Percentiles rank a stretch among this genome's conserved stretches.
phyloP scores from a whole-genome alignment of 2,888 invertebrate genomes.

The Physocephala rufipes region DNA sequence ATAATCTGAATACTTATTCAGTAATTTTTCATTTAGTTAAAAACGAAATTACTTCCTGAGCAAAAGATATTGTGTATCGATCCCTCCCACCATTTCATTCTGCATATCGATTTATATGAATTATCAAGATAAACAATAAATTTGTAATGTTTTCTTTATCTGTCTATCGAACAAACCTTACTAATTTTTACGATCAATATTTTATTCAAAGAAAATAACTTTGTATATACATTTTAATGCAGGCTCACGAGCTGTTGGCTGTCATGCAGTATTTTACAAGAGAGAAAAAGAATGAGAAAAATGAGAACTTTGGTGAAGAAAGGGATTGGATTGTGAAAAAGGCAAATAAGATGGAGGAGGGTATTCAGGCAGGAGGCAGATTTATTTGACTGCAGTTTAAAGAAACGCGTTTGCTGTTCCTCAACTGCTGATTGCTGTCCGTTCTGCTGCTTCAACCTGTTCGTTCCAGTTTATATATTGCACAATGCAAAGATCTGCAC shows the following conservation, averaged over 20 bases:
- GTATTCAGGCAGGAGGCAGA: conserved; percentile 38
- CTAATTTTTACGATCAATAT: neutral
- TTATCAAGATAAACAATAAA: too few species aligned
- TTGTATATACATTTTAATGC: conserved; percentile 53
- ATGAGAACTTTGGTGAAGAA: conserved; percentile 41
- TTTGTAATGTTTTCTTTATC: too few species aligned
- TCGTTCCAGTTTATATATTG: conserved; percentile 42
- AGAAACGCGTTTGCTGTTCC: conserved; percentile 26
- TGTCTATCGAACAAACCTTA: neutral
- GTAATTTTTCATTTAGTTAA: too few species aligned
- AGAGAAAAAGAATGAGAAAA: too few species aligned
- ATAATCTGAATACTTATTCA: too few species aligned
- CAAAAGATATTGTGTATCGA: too few species aligned
- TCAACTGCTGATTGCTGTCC: conserved; percentile 41
- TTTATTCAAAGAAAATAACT: conserved; percentile 26
- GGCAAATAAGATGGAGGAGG: conserved; percentile 37
- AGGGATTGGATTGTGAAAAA: conserved; percentile 34
- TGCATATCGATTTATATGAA: too few species aligned
- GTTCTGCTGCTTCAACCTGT: conserved; percentile 47
- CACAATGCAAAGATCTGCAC: conserved; percentile 32
- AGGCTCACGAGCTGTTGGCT: conserved; percentile 54
- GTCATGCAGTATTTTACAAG: conserved; percentile 46
- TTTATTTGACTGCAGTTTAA: conserved; percentile 31
- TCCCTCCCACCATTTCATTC: too few species aligned
- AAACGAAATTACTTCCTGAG: too few species aligned